Conservation (phyloP, 2,797 vertebrate genomes). For the Benthosema pterotum region DNA sequence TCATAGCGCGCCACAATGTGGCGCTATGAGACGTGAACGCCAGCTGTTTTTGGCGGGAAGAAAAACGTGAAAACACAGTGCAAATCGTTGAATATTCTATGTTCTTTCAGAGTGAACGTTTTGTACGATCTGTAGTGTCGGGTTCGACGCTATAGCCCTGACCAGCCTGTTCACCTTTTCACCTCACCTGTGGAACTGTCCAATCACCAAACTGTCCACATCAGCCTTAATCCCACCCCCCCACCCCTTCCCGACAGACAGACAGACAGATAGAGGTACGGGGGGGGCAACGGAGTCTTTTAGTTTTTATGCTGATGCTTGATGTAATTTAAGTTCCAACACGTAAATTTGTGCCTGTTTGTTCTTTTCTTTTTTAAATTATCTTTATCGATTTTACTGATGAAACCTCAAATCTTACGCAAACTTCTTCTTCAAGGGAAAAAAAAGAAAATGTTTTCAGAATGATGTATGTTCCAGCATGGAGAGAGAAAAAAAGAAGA, state of each 20-base stretch:
- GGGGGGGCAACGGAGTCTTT: conserved; percentile 8
- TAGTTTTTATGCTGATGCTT: conserved; percentile 28
- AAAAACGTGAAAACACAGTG: too few relatives aligned
- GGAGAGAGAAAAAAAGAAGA: not conserved
- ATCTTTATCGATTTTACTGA: conserved; percentile 37
- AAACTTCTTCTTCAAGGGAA: conserved; percentile 43
- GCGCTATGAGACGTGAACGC: too few relatives aligned
- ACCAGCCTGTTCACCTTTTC: conserved; percentile 36
- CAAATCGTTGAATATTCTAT: too few relatives aligned
- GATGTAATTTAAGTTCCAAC: conserved; percentile 40
- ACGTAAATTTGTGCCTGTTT: conserved; percentile 33
- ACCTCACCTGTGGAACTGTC: conserved; percentile 12
- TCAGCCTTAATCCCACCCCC: too few relatives aligned
- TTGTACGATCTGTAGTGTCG: too few relatives aligned
- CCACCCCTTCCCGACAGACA: too few relatives aligned
- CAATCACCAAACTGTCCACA: too few relatives aligned
- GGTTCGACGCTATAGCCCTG: too few relatives aligned
- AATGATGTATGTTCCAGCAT: not conserved
- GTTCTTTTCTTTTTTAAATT: conserved; percentile 38
- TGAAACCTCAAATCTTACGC: conserved; percentile 32
- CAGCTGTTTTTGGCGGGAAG: too few relatives aligned
- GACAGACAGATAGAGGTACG: conserved; percentile 27
- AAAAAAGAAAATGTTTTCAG: conserved; percentile 41
- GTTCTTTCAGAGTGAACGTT: too few relatives aligned
- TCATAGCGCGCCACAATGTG: too few relatives aligned